These are phyloP conservation scores for Cotesia glomerata DNA, from an alignment of 1,140 invertebrate species.

Conservation along the genomic window DNA sequence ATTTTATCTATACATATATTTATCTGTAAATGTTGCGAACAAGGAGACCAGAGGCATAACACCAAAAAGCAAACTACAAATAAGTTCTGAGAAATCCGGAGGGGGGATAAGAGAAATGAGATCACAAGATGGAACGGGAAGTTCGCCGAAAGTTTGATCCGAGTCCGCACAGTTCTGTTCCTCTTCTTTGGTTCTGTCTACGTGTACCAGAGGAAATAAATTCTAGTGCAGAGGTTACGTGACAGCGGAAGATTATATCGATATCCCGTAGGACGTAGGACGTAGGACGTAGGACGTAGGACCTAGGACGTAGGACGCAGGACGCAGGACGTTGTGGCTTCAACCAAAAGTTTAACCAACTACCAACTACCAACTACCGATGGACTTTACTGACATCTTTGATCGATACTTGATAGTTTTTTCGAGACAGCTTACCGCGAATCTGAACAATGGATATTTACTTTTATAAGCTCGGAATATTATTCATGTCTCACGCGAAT, in stretches of 20 bases:
- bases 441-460: too few relatives aligned
- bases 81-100: background rate
- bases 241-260: conserved; percentile 3
- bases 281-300: background rate
- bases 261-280: background rate
- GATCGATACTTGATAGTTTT: background rate
- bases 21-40: background rate
- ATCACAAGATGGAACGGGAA: background rate
- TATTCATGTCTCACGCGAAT: too few relatives aligned
- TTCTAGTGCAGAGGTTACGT: conserved; percentile 9
- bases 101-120: background rate
- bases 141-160: background rate
- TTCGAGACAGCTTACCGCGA: too few relatives aligned
- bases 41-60: background rate
- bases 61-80: background rate
- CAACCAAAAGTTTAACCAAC: background rate
- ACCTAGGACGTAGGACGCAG: background rate
- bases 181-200: background rate
- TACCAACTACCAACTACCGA: background rate
- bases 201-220: conserved; percentile 4
- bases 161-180: background rate
- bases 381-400: conserved; percentile 5
- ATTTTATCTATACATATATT: background rate
- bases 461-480: too few relatives aligned
- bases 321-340: background rate